phyloP scores from a whole-genome alignment of 2,888 invertebrate genomes.

The Marronus borbonicus region DNA sequence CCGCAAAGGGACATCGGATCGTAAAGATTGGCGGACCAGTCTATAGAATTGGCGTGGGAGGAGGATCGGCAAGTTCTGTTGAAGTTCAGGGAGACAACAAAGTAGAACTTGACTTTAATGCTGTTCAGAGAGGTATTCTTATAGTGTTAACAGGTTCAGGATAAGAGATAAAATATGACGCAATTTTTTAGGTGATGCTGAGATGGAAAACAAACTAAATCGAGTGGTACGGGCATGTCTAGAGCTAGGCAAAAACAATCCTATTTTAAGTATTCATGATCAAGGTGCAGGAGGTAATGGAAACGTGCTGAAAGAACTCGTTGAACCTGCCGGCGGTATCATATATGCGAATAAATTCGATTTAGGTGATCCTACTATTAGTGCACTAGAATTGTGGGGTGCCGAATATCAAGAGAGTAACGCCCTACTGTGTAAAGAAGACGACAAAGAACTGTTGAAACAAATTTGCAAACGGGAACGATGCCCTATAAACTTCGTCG shows the following conservation, averaged over 20 bases:
- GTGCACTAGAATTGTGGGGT: constrained; percentile 95
- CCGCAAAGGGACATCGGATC: constrained; percentile 89
- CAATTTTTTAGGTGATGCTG: constrained; percentile 82
- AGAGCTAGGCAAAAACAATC: constrained; percentile 87
- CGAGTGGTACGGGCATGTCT: constrained; percentile 93
- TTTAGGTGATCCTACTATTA: constrained; percentile 95
- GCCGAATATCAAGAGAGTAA: constrained; percentile 98
- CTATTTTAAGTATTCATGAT: constrained; percentile 96
- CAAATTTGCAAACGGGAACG: constrained; percentile 89
- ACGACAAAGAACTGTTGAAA: constrained; percentile 77
- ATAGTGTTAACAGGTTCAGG: neutral
- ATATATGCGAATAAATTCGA: constrained; percentile 90
- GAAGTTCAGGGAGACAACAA: constrained; percentile 93
- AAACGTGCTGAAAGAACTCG: constrained; percentile 96
- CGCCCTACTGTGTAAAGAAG: constrained; percentile 85
- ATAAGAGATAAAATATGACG: neutral
- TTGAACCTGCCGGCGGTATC: constrained; percentile 94
- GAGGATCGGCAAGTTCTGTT: constrained; percentile 98
- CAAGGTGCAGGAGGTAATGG: constrained; percentile 99
- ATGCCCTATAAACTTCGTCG: constrained; percentile 94
- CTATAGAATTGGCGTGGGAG: constrained; percentile 98
- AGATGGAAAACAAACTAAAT: constrained; percentile 99
- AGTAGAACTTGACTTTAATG: constrained; percentile 92
- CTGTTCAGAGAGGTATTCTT: constrained; percentile 87
- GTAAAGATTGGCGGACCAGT: constrained; percentile 98